phyloP scores from a whole-genome alignment of 1,140 invertebrate genomes.

The Oreohelix idahoensis region DNA sequence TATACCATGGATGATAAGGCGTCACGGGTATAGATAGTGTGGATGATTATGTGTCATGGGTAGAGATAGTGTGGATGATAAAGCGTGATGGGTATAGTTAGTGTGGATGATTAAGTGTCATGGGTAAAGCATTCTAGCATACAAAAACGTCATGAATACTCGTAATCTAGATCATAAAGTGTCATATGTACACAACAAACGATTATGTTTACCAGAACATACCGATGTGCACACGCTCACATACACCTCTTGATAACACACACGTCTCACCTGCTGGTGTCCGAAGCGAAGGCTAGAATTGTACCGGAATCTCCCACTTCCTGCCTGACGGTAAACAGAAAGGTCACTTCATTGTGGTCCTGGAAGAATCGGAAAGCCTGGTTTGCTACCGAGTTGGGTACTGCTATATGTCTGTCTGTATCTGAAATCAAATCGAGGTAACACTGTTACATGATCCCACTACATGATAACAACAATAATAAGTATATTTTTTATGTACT shows the following conservation, averaged over 20 bases:
- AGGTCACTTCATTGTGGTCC: conserved; percentile 60
- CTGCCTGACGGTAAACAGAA: conserved; percentile 62
- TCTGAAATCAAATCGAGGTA: conserved; percentile 35
- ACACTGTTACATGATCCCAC: background rate
- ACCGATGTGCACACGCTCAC: no score
- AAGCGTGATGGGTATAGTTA: no score
- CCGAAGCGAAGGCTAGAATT: conserved; percentile 59
- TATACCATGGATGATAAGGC: no score
- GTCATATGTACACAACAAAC: no score
- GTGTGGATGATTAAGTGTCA: no score
- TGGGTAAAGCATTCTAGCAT: no score
- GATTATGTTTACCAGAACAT: no score
- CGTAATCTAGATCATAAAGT: no score
- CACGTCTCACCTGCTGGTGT: conserved; percentile 53
- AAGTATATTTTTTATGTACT: background rate
- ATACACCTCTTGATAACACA: background rate
- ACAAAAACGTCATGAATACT: no score
- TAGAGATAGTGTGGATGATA: no score
- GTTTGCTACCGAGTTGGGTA: conserved; percentile 46
- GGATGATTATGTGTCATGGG: no score
- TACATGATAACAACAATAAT: background rate
- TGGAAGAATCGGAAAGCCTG: conserved; percentile 53
- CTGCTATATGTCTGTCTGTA: conserved; percentile 48
- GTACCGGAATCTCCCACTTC: conserved; percentile 61
- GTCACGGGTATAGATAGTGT: no score